Conservation (phyloP, 2,888 invertebrate species). For the Serrognathus titanus region DNA sequence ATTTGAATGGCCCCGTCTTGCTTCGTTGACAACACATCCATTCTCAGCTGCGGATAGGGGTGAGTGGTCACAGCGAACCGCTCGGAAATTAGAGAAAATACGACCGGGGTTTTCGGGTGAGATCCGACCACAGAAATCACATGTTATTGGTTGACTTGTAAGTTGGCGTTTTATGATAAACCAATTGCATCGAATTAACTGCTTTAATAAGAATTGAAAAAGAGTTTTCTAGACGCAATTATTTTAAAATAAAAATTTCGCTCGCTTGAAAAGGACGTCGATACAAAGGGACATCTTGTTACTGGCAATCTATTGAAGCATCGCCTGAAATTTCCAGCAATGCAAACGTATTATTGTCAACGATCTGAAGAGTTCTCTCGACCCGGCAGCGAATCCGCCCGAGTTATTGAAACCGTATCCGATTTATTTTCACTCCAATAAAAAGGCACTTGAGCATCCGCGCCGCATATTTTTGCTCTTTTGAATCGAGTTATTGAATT, state of each 20-base stretch:
- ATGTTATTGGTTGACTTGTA: no score
- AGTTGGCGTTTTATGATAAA: no score
- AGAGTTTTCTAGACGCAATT: no score
- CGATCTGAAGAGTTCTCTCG: neutral
- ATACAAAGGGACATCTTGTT: neutral
- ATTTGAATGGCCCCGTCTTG: constrained; percentile 2
- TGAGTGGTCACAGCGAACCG: neutral
- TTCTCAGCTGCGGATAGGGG: neutral
- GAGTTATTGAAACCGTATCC: constrained; percentile 3
- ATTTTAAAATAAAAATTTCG: neutral
- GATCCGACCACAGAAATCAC: no score
- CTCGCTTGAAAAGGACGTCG: neutral
- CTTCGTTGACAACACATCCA: neutral
- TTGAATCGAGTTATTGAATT: constrained; percentile 4
- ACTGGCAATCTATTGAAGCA: neutral
- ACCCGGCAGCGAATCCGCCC: neutral
- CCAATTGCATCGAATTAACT: no score
- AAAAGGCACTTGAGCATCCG: constrained; percentile 1
- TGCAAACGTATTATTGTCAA: neutral
- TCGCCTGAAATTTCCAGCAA: neutral
- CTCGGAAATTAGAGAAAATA: neutral
- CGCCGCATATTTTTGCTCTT: constrained; percentile 2
- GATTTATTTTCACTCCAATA: constrained; percentile 1
- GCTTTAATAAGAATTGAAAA: no score
- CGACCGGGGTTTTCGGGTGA: no score